Percentiles rank a stretch among this genome's conserved stretches.
Evolutionary conservation across 2,113 vertebrate species (phyloP).

Genomic region (Arizona elegans): DNA sequence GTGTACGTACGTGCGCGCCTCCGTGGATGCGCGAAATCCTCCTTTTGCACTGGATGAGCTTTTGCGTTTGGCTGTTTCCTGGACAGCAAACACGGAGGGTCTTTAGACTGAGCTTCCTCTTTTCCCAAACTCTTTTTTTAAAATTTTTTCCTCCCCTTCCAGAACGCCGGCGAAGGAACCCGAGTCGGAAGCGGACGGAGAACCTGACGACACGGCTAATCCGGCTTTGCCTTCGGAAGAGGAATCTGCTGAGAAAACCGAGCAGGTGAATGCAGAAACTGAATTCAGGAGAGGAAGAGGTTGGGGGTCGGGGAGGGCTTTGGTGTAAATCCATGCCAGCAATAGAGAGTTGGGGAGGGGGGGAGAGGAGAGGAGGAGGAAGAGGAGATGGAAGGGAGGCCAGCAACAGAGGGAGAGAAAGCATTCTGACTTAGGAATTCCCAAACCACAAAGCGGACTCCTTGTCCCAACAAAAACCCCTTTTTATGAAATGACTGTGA

Average conservation of each 20-base stretch:
- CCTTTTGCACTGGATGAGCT: conserved; percentile 2
- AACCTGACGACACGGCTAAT: conserved; percentile 6
- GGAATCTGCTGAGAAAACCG: neutral
- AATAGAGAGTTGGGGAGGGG: too few species aligned
- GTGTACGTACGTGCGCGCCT: neutral
- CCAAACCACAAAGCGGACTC: too few species aligned
- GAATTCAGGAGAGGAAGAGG: neutral
- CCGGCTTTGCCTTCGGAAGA: neutral
- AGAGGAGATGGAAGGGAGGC: too few species aligned
- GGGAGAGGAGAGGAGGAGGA: too few species aligned
- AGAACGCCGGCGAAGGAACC: conserved; percentile 62
- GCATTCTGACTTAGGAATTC: too few species aligned
- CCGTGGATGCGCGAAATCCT: fast-evolving
- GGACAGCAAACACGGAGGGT: too few species aligned
- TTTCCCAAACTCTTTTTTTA: conserved; percentile 23
- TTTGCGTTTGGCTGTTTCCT: conserved; percentile 1
- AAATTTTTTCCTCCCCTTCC: conserved; percentile 33
- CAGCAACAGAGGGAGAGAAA: too few species aligned
- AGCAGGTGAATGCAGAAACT: conserved; percentile 47
- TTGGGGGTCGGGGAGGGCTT: too few species aligned
- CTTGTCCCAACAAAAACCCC: too few species aligned
- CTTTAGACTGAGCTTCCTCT: conserved; percentile 12
- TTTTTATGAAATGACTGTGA: too few species aligned
- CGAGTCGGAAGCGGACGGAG: conserved; percentile 40
- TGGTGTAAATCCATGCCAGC: too few species aligned